Evolutionary conservation across 2,797 vertebrate genomes (phyloP), one percentile per base, ranked within the genome.

Genomic region (Pogoniulus pusillus): DNA sequence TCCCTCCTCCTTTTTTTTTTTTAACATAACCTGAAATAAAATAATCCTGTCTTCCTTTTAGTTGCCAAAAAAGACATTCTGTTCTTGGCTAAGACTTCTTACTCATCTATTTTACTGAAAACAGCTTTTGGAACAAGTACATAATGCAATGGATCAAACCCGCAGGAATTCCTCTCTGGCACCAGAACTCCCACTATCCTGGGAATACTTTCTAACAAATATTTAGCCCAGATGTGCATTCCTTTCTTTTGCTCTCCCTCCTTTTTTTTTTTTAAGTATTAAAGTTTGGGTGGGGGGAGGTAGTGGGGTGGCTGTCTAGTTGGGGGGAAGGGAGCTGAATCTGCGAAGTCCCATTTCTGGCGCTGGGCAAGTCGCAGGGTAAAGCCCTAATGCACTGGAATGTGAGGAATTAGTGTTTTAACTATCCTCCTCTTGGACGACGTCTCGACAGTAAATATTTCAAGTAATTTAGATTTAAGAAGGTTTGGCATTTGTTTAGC

Each of bases 101-200:
- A 96, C 98, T 97, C 97, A 96, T 97, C 94, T 94, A 96, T 97
- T 98, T 98, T 98, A 98, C 97, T 97, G 97, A 97, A 98, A 97
- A 98, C 94, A 97, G 97, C 96, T 97, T 96, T 97, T 97, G 89
- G 97, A 98, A 98, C 97, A 98, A 98, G 98, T 98, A 98, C 98
- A 98, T 98, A 98, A 98, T 97, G 97, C 96, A 97, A 98, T 97
- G 98, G 98, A 97, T 98, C 97, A 98, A 98, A 97, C 97, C 98
- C 98, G 85, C 98, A 99, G 98, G 98, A 98, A 99, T 98, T 98
- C 97, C 97, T 96, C 96, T 97, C 97, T 98, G 98, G 98, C 98
- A 98, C 96, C 76, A 90, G 70, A 70, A 89, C 97, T 96, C 97
- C 96, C 89, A 97, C 97, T 97, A 97, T 96, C 97, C 97, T 97